Base-by-base conservation (phyloP, 1,140 invertebrate genomes). In the Ceratitis capitata region DNA sequence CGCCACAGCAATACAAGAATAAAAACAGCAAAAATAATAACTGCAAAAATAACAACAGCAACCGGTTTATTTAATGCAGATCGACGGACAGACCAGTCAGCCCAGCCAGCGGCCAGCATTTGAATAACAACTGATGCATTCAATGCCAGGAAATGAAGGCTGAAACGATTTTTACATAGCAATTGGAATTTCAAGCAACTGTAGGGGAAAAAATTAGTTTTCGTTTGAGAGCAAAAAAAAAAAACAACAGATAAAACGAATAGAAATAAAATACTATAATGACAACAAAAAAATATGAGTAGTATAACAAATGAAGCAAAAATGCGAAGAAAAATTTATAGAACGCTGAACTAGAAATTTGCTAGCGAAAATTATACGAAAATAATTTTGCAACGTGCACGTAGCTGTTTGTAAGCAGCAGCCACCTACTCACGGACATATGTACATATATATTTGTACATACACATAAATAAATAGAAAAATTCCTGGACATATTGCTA, bases 141-240 rank as follows among this genome's bases (percentile, higher is more conserved):
- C 69, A 45, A 78, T 78, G 69, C 69, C 39, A 78, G 39, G 69
- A 78, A 78, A 78, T 78, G 69, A 78, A 78, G 69, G 69, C 69
- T 45, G 69, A 42, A 78, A 47, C 19, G 39, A 42, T 78, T 78
- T 78, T 78, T n/a, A n/a, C 69, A 47, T 78, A 45, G 29, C 69
- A 45, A 78, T 39, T 78, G 16, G 69, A 42, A 23, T 23, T 23
- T 56, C 5, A 5, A 35, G 69, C 23, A 39, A 39, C 69, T 45
- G 42, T 2, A 45, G 69, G 45, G 2, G 35, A 45, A 78, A 78
- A 78, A 78, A 78, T n/a, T 74, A 39, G 26, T 10, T 49, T 49
- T 49, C 47, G 7, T 9, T 49, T 49, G 14, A 61, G 12, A 61
- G 3, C 26, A n/a, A 61, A 26, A 23, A 61, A 61, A 12, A 61